These are phyloP conservation scores for Capromys pilorides DNA, from an alignment of 2,797 vertebrate species.

Conservation along the genomic window DNA sequence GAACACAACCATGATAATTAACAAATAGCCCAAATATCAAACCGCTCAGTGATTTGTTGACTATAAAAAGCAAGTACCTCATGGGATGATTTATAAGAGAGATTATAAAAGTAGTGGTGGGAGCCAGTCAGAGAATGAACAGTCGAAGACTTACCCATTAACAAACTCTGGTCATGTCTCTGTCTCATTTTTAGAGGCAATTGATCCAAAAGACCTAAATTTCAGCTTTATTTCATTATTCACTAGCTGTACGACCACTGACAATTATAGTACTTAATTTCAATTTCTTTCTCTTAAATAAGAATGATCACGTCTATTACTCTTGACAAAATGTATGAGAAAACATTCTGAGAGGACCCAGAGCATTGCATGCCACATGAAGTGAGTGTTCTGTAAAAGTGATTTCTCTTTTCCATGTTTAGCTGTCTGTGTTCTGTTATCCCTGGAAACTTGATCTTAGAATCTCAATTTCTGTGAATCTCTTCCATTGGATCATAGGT, in stretches of 20 bases:
- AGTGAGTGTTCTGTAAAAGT: not conserved
- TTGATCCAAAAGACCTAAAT: not conserved
- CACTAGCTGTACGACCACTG: no score
- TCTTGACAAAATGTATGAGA: slow-evolving; percentile 17
- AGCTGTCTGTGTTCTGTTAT: not conserved
- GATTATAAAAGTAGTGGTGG: not conserved
- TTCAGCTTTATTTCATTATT: not conserved
- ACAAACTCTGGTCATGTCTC: not conserved
- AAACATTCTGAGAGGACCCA: not conserved
- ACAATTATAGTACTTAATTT: not conserved
- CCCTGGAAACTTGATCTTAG: not conserved
- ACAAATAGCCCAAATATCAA: slow-evolving; percentile 62
- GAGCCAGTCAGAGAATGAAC: not conserved
- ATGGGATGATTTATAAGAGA: slow-evolving; percentile 18
- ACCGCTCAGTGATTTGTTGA: slow-evolving; percentile 48
- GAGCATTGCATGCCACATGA: not conserved
- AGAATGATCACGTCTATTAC: not conserved
- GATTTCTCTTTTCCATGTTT: not conserved
- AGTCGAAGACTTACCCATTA: not conserved
- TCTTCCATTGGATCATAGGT: not conserved
- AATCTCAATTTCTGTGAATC: slow-evolving; percentile 10
- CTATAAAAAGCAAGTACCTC: slow-evolving; percentile 32
- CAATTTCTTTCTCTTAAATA: slow-evolving; percentile 3
- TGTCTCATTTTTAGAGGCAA: not conserved
- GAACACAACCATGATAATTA: slow-evolving; percentile 66